These are phyloP conservation scores for Synergus laeviventris DNA, from an alignment of 2,888 invertebrate genomes.

Conservation along the genomic window DNA sequence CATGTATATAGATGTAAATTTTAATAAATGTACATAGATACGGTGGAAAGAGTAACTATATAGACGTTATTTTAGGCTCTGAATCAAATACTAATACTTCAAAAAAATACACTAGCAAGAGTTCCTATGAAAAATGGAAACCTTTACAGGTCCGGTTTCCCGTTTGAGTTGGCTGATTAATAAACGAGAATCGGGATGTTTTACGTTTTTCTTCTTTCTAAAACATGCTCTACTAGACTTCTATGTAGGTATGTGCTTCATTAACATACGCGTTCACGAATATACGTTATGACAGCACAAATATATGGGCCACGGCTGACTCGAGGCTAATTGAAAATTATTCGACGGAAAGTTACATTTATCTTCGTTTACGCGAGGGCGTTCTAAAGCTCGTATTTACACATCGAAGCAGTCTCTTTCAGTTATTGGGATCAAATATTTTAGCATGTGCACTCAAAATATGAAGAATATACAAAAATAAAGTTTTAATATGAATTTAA, in stretches of 20 bases:
- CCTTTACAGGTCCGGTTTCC: too few relatives aligned
- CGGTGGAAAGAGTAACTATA: too few relatives aligned
- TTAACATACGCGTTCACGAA: not conserved
- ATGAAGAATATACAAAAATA: not conserved
- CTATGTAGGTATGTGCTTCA: not conserved
- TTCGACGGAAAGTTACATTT: conserved; percentile 60
- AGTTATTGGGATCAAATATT: not conserved
- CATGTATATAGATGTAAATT: too few relatives aligned
- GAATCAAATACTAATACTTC: too few relatives aligned
- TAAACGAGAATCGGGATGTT: not conserved
- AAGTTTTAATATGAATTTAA: not conserved
- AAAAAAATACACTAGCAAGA: too few relatives aligned
- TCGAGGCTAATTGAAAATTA: conserved; percentile 64
- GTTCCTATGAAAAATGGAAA: too few relatives aligned
- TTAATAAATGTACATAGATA: too few relatives aligned
- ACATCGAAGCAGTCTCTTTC: conserved; percentile 38
- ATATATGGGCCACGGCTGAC: conserved; percentile 44
- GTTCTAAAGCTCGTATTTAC: conserved; percentile 33
- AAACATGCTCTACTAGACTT: not conserved
- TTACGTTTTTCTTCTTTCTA: not conserved
- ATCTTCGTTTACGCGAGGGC: conserved; percentile 58
- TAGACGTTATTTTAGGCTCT: too few relatives aligned
- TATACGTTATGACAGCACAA: not conserved
- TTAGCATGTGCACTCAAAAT: not conserved
- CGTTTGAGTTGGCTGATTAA: not conserved